These are phyloP conservation scores for Andrena praecox DNA, from an alignment of 2,888 invertebrate genomes.

Conservation along the genomic window DNA sequence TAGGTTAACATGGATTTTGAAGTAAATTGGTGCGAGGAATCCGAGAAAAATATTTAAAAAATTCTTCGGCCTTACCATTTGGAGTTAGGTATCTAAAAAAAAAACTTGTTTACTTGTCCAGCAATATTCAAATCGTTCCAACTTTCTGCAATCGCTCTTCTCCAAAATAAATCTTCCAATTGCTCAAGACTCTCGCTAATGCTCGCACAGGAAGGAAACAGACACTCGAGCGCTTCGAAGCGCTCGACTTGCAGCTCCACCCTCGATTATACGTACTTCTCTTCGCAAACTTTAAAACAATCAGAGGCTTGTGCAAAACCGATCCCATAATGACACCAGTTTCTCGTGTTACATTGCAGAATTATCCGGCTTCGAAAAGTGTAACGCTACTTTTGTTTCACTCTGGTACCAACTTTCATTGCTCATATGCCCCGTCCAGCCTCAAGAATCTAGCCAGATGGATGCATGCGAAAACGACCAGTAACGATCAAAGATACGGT, in stretches of 20 bases:
- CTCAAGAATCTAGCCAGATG: background rate
- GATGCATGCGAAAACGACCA: background rate
- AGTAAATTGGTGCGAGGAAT: too few species aligned
- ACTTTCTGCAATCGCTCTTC: background rate
- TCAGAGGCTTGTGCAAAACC: background rate
- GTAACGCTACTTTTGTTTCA: background rate
- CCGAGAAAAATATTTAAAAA: too few species aligned
- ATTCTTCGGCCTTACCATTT: too few species aligned
- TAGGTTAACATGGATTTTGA: too few species aligned
- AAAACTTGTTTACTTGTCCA: too few species aligned
- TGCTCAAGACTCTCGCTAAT: background rate
- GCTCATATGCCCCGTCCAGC: background rate
- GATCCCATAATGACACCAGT: background rate
- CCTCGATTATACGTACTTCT: background rate
- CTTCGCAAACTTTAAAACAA: background rate
- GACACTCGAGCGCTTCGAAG: background rate
- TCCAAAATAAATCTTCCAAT: background rate
- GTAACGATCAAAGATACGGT: conserved; percentile 22
- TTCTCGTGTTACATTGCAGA: background rate
- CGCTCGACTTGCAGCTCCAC: background rate
- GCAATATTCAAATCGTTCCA: background rate
- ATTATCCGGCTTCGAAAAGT: background rate
- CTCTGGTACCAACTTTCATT: background rate
- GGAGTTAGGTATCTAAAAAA: too few species aligned
- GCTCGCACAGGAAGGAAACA: conserved; percentile 2